Evolutionary conservation across 2,888 invertebrate species (phyloP).

Genomic region (Drosophila pseudotakahashii): DNA sequence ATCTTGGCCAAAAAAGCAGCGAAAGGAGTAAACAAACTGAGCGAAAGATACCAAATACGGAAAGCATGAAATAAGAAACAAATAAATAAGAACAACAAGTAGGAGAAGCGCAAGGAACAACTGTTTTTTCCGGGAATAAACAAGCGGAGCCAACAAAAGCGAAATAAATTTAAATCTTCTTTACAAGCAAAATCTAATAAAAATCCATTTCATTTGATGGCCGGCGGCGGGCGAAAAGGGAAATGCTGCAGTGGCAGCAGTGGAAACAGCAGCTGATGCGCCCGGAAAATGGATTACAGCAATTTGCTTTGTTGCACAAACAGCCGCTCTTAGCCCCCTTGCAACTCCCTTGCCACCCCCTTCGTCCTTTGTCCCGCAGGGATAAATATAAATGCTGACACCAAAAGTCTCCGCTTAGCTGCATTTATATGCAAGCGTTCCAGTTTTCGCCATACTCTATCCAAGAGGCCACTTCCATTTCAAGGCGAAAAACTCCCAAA

Average conservation of each 20-base stretch:
- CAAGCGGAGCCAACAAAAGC: slow-evolving; percentile 26
- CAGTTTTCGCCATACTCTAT: not conserved
- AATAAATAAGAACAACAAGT: slow-evolving; percentile 42
- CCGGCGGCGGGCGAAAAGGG: slow-evolving; percentile 7
- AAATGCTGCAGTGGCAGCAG: slow-evolving; percentile 8
- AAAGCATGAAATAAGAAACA: slow-evolving; percentile 29
- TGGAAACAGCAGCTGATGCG: slow-evolving; percentile 72
- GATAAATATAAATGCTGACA: slow-evolving; percentile 53
- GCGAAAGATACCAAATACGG: slow-evolving; percentile 37
- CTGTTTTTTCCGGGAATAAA: slow-evolving; percentile 24
- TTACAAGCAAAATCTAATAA: slow-evolving; percentile 73
- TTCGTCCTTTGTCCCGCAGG: slow-evolving; percentile 10
- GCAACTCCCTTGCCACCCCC: not conserved
- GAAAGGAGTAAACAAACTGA: slow-evolving; percentile 43
- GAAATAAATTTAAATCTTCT: slow-evolving; percentile 75
- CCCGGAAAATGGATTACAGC: slow-evolving; percentile 75
- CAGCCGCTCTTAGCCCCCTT: slow-evolving; percentile 37
- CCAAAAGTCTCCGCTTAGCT: slow-evolving; percentile 56
- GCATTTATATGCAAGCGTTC: slow-evolving; percentile 25
- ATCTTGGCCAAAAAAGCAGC: slow-evolving; percentile 33
- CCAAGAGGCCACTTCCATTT: not conserved
- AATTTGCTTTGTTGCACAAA: slow-evolving; percentile 78
- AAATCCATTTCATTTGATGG: slow-evolving; percentile 76
- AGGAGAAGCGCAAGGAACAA: slow-evolving; percentile 18
- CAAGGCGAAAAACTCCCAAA: not conserved